phyloP scores from a whole-genome alignment of 2,113 vertebrate genomes.

The Antechinus stuartii region DNA sequence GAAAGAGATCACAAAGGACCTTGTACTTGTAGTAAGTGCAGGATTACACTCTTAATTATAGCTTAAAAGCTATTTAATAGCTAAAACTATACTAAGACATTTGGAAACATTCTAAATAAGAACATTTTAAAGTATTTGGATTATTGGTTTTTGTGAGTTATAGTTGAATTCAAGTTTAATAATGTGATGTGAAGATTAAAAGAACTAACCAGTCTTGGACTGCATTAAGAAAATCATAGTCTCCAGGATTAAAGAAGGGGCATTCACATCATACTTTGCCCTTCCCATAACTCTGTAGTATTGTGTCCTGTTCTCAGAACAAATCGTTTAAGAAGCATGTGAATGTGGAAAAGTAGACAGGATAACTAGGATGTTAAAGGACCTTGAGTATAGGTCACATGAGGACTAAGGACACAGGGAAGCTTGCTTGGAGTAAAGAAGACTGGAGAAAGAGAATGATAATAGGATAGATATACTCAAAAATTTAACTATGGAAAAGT shows the following conservation, averaged over 20 bases:
- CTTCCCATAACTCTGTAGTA: neutral
- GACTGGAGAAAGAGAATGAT: neutral
- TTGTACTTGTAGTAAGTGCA: too few relatives aligned
- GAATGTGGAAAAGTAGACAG: neutral
- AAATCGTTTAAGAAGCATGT: neutral
- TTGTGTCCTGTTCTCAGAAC: neutral
- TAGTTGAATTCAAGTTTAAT: neutral
- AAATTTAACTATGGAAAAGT: neutral
- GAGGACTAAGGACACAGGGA: neutral
- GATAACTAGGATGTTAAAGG: neutral
- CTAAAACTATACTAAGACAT: neutral
- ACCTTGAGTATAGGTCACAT: neutral
- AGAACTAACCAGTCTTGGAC: neutral
- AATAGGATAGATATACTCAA: neutral
- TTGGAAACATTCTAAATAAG: neutral
- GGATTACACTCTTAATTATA: too few relatives aligned
- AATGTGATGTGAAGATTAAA: neutral
- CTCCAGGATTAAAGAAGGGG: neutral
- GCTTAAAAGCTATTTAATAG: neutral
- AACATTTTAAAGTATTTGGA: neutral
- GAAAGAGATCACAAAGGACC: too few relatives aligned
- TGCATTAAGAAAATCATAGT: neutral
- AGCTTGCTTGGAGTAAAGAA: neutral
- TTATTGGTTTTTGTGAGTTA: neutral
- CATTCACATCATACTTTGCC: neutral